Percentiles rank a stretch among this genome's conserved stretches.
Evolutionary conservation across 2,888 invertebrate genomes (phyloP).

Genomic region (Heterodera filipjevi): DNA sequence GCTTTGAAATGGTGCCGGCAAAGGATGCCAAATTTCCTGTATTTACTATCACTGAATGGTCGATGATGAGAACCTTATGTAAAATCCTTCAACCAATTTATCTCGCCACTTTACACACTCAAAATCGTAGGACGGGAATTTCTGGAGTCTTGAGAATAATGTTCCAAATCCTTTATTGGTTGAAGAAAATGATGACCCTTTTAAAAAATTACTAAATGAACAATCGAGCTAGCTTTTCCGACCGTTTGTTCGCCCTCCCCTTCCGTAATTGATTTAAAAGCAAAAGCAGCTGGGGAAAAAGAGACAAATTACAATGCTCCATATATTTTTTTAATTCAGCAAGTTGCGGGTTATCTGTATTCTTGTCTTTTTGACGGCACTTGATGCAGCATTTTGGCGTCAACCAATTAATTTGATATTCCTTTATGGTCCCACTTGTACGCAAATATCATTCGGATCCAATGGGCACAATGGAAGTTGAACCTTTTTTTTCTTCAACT

Average conservation of each 20-base stretch:
- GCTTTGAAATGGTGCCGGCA: conserved; percentile 11
- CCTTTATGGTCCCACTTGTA: too few relatives aligned
- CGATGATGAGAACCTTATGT: background rate
- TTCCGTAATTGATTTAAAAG: background rate
- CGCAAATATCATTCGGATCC: too few relatives aligned
- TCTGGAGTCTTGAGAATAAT: background rate
- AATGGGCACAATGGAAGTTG: too few relatives aligned
- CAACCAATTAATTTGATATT: too few relatives aligned
- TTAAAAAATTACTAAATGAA: background rate
- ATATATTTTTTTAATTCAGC: background rate
- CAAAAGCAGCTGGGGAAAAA: background rate
- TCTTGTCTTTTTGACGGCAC: background rate
- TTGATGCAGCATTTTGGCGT: background rate
- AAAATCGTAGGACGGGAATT: conserved; percentile 5
- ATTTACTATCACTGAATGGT: background rate
- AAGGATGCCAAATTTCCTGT: background rate
- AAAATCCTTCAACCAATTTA: conserved; percentile 19
- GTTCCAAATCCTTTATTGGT: background rate
- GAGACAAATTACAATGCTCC: background rate
- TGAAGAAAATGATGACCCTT: background rate
- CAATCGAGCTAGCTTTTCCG: background rate
- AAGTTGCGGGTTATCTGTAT: conserved; percentile 6
- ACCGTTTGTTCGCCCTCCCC: background rate
- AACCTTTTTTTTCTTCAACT: too few relatives aligned
- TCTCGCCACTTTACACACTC: background rate